These are phyloP conservation scores for Conomelus anceps DNA, from an alignment of 2,888 invertebrate genomes.

Conservation along the genomic window DNA sequence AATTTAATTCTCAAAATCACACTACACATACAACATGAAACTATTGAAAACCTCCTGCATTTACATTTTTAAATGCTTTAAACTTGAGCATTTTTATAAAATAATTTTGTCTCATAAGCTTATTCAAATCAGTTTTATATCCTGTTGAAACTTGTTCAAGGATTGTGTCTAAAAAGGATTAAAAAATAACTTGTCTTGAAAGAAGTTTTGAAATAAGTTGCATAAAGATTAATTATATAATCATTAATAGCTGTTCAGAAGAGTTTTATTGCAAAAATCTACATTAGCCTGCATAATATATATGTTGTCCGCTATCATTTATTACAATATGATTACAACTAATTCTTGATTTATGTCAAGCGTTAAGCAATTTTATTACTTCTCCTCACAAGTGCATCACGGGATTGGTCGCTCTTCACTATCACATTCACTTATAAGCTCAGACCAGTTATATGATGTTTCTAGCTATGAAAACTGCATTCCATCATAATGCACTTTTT, in stretches of 20 bases:
- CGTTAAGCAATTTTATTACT: not conserved
- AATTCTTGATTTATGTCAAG: not conserved
- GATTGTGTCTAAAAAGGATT: too few species aligned
- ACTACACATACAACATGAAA: too few species aligned
- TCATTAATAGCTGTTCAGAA: not conserved
- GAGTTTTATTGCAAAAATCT: not conserved
- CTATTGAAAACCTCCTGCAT: too few species aligned
- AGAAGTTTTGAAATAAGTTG: too few species aligned
- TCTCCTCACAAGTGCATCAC: not conserved
- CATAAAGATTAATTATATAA: not conserved
- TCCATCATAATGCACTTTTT: not conserved
- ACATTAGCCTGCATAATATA: not conserved
- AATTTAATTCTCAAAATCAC: too few species aligned
- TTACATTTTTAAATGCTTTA: too few species aligned
- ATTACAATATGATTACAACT: not conserved
- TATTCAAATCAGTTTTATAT: too few species aligned
- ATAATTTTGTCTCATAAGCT: too few species aligned
- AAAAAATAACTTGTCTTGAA: too few species aligned
- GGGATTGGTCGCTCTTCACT: not conserved
- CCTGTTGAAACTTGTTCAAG: too few species aligned
- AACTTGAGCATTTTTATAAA: too few species aligned
- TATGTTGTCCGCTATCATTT: not conserved
- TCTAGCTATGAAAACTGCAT: not conserved
- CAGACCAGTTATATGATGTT: not conserved
- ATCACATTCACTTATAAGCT: not conserved